Evolutionary conservation across 2,888 invertebrate species (phyloP), one percentile per base, ranked within the genome.

Genomic region (Erpobdella octoculata): DNA sequence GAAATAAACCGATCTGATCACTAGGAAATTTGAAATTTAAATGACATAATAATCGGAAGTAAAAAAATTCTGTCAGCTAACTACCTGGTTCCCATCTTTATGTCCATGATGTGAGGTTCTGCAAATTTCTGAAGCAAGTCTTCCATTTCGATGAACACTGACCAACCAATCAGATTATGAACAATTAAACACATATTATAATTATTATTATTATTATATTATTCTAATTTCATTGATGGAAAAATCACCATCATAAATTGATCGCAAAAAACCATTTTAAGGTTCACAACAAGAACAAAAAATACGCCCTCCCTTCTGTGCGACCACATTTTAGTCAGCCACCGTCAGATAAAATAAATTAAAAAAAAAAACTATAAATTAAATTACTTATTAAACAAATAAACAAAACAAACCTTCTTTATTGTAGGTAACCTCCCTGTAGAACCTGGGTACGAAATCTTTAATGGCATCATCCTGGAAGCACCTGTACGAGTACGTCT

Each of bases 61-160:
- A n/a, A n/a, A n/a, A 2, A 33, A 1, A 9, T 35, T n/a, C 25
- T 18, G 53, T 33, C 28, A 31, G 18, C 25, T 15, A 61, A 31
- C 38, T 76, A 85, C 79, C 95, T 88, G 1, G 91, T 91, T 59
- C 97, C 97, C 88, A 97, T 91, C 86, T 97, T 97, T 74, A 97
- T 90, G 83, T 97, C 97, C 89, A 97, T 95, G 0, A 97, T 93
- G 80, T 90, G 90, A 0, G 94, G 94, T 84, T 95, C 91, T 79
- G 87, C 86, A 84, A 95, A 96, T 72, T 91, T 91, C 78, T 91
- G 90, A 33, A 95, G 85, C 28, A 97, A 86, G 83, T 97, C 94
- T 85, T 96, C 93, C 75, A 97, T 88, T 84, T 96, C 95, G 79
- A 97, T 93, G 84, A 93, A 97, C 76, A 82, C 86, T 86, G 68